phyloP scores from a whole-genome alignment of 2,888 invertebrate genomes.

The Brachypalpus laphriformis region DNA sequence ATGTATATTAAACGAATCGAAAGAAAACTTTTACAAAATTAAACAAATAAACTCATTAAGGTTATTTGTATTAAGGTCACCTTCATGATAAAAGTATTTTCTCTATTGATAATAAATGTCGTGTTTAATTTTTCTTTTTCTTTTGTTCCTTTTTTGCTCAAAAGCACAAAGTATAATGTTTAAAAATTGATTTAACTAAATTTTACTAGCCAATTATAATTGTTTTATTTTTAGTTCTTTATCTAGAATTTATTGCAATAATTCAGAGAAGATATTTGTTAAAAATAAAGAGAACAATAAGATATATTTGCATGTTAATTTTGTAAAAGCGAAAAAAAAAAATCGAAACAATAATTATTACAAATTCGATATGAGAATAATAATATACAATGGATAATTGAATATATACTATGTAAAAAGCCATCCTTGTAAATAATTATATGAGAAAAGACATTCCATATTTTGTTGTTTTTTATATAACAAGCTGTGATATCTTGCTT shows the following conservation, averaged over 20 bases:
- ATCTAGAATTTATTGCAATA: conserved; percentile 62
- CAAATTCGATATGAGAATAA: conserved; percentile 68
- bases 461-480: conserved; percentile 78
- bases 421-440: conserved; percentile 83
- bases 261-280: conserved; percentile 73
- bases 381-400: conserved; percentile 75
- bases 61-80: conserved; percentile 32
- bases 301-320: conserved; percentile 63
- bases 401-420: conserved; percentile 76
- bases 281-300: conserved; percentile 43
- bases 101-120: conserved; percentile 39
- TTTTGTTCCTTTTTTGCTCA: conserved; percentile 31
- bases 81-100: conserved; percentile 59
- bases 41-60: conserved; percentile 1
- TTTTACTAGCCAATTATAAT: conserved; percentile 51
- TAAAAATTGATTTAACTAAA: conserved; percentile 39
- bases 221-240: conserved; percentile 63
- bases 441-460: conserved; percentile 82
- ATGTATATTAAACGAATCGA: conserved; percentile 19
- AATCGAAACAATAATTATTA: conserved; percentile 69
- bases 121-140: background rate
- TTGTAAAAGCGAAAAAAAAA: conserved; percentile 57
- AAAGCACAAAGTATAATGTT: conserved; percentile 58
- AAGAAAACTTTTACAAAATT: conserved; percentile 51
- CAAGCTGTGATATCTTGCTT: conserved; percentile 1